Evolutionary conservation across 2,113 vertebrate species (phyloP), one percentile per base, ranked within the genome.

Genomic region (Phasianus colchicus): DNA sequence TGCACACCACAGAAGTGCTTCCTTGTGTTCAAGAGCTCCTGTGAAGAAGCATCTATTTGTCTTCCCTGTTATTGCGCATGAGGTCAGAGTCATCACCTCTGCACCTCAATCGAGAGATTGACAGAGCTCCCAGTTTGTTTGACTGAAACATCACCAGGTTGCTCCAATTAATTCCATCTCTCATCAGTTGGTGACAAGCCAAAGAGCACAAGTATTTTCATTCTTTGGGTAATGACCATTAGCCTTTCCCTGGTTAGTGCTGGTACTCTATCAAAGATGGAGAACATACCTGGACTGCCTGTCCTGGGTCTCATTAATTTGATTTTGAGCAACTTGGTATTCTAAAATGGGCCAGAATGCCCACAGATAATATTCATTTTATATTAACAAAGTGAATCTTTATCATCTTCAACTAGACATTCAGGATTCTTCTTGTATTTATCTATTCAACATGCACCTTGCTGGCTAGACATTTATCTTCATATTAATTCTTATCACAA

Each of bases 261-360:
- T 82, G 38, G 1, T 9, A 61, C 25, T 72, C 22, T 25, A 63
- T 22, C 27, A 69, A 55, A 75, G 42, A 61, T 24, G 18, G 0
- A 30, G 17, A 69, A 61, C 0, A 0, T 30, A 25, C 32, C n/a
- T 73, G 22, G 47, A 32, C 7, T 66, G 11, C 10, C 38, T 67
- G 24, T 40, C 38, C 57, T 36, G 13, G 11, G 12, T 65, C 9
- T 54, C 32, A 15, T 27, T 1, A 80, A 60, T 69, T 47, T 25
- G 21, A 4, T 40, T 81, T 85, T 63, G 16, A 66, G 13, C 11
- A 72, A 3, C 10, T 65, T 61, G 13, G 10, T 60, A 61, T 50
- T 55, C 58, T 30, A 66, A 80, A 86, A 58, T 21, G 25, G 47
- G 17, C 3, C 25, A 84, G 34, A 91, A 87, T 61, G 43, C 60